Conservation (phyloP, 2,113 vertebrate species). For the Elephas maximus region DNA sequence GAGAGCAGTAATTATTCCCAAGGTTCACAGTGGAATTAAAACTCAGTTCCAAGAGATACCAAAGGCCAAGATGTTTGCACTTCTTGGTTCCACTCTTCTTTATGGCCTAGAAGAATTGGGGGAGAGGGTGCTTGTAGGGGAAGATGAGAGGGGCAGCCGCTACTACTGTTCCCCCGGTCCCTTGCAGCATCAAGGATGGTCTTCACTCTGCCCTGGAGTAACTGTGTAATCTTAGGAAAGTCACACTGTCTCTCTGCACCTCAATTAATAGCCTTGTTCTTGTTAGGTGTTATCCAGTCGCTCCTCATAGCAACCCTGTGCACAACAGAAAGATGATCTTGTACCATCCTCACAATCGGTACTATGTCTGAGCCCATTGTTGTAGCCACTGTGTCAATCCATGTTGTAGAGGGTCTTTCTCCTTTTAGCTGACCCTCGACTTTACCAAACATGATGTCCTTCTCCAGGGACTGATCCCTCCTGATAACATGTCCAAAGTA, state of each 20-base stretch:
- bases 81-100: background rate
- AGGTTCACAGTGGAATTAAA: background rate
- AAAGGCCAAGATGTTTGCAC: background rate
- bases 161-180: too few relatives aligned
- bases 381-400: too few relatives aligned
- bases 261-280: background rate
- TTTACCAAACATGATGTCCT: too few relatives aligned
- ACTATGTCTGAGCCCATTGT: too few relatives aligned
- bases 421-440: background rate
- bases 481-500: too few relatives aligned
- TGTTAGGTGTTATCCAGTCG: too few relatives aligned
- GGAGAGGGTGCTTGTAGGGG: background rate
- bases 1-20: too few relatives aligned
- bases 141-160: fast-evolving
- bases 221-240: background rate
- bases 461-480: too few relatives aligned
- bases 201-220: background rate
- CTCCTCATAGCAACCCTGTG: too few relatives aligned
- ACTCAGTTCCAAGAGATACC: background rate
- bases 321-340: too few relatives aligned
- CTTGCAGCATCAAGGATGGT: fast-evolving
- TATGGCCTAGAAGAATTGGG: background rate
- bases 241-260: background rate
- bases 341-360: too few relatives aligned
- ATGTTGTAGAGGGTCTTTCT: background rate